A percentile compares a stretch with the other conserved stretches of the same genome.
phyloP scores from a whole-genome alignment of 2,113 vertebrate genomes.

The Lycaon pictus region DNA sequence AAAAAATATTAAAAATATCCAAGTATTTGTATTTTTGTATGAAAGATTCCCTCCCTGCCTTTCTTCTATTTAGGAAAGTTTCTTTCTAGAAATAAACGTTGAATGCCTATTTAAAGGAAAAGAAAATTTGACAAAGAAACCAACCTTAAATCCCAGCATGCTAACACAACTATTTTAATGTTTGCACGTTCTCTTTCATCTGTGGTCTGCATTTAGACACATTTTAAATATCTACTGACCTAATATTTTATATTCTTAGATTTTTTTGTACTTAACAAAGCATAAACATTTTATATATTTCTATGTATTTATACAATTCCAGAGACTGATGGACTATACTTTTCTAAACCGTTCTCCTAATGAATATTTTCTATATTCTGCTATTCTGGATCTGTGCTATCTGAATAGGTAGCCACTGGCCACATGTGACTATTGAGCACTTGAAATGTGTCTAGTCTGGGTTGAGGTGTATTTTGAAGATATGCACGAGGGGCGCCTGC shows the following conservation, averaged over 20 bases:
- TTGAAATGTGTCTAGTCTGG: neutral
- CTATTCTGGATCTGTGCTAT: neutral
- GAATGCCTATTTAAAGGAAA: constrained; percentile 3
- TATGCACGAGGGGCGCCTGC: neutral
- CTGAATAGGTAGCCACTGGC: neutral
- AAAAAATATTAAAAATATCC: neutral
- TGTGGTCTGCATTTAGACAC: neutral
- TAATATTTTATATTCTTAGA: neutral
- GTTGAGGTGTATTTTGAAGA: neutral
- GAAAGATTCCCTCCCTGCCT: neutral
- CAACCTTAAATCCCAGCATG: neutral
- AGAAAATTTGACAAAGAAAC: neutral
- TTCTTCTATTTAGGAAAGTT: neutral
- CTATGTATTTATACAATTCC: neutral
- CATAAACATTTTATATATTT: neutral
- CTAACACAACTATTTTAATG: constrained; percentile 19
- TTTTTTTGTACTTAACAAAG: neutral
- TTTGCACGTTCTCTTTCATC: neutral
- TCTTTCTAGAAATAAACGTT: constrained; percentile 45
- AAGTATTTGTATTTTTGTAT: neutral
- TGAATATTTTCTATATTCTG: neutral
- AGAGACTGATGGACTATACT: neutral
- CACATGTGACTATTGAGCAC: neutral
- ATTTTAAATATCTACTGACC: constrained; percentile 15
- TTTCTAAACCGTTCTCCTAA: neutral